Base-by-base conservation (phyloP, 2,797 vertebrate species). In the Pangasius sanitwongsei region DNA sequence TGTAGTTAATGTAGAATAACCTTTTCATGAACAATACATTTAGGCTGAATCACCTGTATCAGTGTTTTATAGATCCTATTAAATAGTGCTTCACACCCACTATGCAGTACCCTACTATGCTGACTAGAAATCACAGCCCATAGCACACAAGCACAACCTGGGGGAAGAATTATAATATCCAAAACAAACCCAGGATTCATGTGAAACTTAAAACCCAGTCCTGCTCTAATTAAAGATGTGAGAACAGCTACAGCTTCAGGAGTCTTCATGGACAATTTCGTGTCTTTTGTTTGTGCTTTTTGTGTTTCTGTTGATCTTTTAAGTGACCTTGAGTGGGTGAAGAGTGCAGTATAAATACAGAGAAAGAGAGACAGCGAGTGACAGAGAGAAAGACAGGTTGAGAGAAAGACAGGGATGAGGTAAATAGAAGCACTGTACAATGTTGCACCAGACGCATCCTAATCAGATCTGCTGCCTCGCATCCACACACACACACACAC, bases 341-440 rank as follows among this genome's bases (percentile, higher is more conserved):
- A 18, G 20, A 65, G 31, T 70, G 63, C 11, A 34, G 50, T 11
- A 69, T 34, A 85, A 85, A 85, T 50, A 34, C 6, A 70, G 48
- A 23, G 48, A 34, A 70, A 53, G 7, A 20, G 5, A 69, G 63
- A 23, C 12, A 31, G 37, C 1, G 48, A 70, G n/a, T 50, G 63
- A 70, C n/a, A 12, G 16, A 70, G 48, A 69, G 83, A 70, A 15
- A 85, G 67, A 85, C 16, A 7, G 65, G 48, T 34, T 34, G 34
- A 85, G n/a, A 55, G n/a, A 69, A 37, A 85, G 57, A 83, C 55
- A 83, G 25, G 48, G 41, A 65, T 1, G 59, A 83, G 59, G 81
- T 83, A 72, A 65, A 87, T 16, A 23, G 53, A 41, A 57, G 65
- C 31, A 70, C 53, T 57, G 63, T 87, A 70, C 63, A 85, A n/a